Percentiles rank a stretch among this genome's conserved stretches.
phyloP scores from a whole-genome alignment of 2,797 vertebrate genomes.

The Myripristis murdjan region DNA sequence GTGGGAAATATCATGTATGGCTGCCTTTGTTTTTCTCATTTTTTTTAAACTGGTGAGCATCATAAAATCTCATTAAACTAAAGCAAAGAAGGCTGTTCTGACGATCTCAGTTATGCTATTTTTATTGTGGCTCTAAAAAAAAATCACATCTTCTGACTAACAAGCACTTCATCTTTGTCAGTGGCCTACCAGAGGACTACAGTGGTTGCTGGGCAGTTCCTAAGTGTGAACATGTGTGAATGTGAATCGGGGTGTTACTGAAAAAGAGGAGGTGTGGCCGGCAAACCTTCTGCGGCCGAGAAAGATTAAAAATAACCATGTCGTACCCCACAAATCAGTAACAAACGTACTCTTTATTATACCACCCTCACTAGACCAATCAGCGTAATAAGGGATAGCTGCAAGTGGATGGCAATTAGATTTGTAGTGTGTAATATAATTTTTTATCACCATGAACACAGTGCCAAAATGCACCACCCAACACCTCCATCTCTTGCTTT shows the following conservation, averaged over 20 bases:
- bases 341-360: neutral
- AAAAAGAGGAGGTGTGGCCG: neutral
- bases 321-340: neutral
- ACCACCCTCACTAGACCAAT: constrained; percentile 41
- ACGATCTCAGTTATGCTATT: too few relatives aligned
- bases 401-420: too few relatives aligned
- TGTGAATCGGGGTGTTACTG: neutral
- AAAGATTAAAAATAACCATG: constrained; percentile 1
- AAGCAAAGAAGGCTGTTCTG: too few relatives aligned
- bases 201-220: neutral
- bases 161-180: neutral
- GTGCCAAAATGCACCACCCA: too few relatives aligned
- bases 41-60: too few relatives aligned
- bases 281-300: too few relatives aligned
- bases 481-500: too few relatives aligned
- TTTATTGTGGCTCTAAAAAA: too few relatives aligned
- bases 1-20: neutral
- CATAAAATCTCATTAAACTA: too few relatives aligned
- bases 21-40: neutral
- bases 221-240: neutral
- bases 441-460: neutral
- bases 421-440: neutral
- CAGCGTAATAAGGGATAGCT: neutral
- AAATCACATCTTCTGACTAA: too few relatives aligned
- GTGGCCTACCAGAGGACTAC: neutral